Conservation (phyloP, 2,888 invertebrate genomes). For the Epirrhoe alternata region DNA sequence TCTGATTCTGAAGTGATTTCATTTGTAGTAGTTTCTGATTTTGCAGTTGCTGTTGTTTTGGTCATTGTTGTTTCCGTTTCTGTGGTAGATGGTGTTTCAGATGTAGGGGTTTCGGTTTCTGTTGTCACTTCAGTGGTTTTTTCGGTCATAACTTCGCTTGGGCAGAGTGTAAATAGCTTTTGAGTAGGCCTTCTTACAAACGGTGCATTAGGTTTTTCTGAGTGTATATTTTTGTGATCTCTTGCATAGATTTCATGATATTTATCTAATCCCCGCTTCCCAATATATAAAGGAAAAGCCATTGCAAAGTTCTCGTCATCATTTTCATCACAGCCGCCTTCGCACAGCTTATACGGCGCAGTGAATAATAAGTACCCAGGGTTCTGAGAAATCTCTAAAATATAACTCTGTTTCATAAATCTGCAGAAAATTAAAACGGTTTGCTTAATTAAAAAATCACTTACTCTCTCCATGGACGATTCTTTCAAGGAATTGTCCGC, state of each 20-base stretch:
- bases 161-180: constrained; percentile 46
- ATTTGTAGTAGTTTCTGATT: not conserved
- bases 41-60: constrained; percentile 1
- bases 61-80: not conserved
- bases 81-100: not conserved
- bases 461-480: constrained; percentile 60
- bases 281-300: constrained; percentile 66
- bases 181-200: constrained; percentile 51
- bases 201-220: constrained; percentile 48
- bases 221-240: constrained; percentile 50
- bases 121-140: constrained; percentile 1
- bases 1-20: not conserved
- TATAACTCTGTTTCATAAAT: constrained; percentile 31
- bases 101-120: not conserved
- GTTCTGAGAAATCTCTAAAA: constrained; percentile 59
- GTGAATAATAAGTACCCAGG: constrained; percentile 66
- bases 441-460: constrained; percentile 44
- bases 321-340: constrained; percentile 53
- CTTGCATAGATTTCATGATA: constrained; percentile 53
- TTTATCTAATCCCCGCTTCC: constrained; percentile 49
- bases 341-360: constrained; percentile 69
- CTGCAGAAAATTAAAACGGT: constrained; percentile 23
- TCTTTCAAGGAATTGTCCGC: constrained; percentile 55
- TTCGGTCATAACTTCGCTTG: constrained; percentile 16
- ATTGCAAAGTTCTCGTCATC: constrained; percentile 52